A percentile compares a stretch with the other conserved stretches of the same genome.
phyloP scores from a whole-genome alignment of 2,113 vertebrate species.

The Atrichornis clamosus region DNA sequence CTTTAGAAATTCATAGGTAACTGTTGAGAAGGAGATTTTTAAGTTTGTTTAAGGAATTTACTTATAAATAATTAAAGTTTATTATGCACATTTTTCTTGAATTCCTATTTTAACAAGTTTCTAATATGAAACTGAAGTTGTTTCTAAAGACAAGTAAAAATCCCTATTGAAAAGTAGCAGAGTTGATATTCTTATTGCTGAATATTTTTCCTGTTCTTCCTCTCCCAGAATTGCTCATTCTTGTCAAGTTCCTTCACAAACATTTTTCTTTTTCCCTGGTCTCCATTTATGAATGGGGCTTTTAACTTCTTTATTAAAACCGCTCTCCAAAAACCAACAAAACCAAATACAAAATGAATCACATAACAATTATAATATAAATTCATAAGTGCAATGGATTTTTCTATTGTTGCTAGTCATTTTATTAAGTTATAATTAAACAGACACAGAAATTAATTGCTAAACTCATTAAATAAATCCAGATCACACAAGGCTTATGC shows the following conservation, averaged over 20 bases:
- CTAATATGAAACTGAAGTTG: not conserved
- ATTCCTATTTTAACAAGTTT: not conserved
- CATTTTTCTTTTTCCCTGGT: not conserved
- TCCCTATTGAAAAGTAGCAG: not conserved
- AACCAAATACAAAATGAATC: not conserved
- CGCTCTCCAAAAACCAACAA: not conserved
- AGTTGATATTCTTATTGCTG: not conserved
- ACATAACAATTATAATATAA: not conserved
- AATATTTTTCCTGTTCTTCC: not conserved
- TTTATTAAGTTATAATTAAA: not conserved
- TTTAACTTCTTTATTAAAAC: not conserved
- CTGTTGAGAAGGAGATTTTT: not conserved
- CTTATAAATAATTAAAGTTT: not conserved
- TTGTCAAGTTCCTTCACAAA: not conserved
- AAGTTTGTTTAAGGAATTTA: not conserved
- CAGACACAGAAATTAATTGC: not conserved
- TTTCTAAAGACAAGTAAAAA: not conserved
- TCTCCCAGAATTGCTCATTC: not conserved
- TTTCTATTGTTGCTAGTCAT: not conserved
- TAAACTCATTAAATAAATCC: not conserved
- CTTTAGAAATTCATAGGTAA: not conserved
- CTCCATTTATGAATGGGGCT: not conserved
- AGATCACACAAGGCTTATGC: not conserved
- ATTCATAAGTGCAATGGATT: not conserved
- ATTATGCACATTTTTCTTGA: not conserved